Evolutionary conservation across 2,888 invertebrate genomes (phyloP).

Genomic region (Lumbricus terrestris): DNA sequence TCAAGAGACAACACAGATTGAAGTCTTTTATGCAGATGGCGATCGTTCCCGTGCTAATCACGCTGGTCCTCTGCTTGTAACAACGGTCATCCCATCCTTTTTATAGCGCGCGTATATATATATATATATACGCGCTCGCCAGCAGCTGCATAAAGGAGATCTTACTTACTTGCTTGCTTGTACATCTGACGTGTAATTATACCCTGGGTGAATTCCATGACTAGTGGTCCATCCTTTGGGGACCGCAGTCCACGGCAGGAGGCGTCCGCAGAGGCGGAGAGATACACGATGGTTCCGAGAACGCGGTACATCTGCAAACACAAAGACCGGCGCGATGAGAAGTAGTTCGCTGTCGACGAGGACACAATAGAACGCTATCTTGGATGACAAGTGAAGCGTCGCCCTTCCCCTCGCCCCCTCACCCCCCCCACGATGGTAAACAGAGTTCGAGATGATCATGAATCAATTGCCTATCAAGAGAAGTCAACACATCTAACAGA

Average conservation of each 20-base stretch:
- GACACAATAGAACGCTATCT: not conserved
- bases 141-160: not conserved
- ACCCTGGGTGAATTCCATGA: constrained; percentile 81
- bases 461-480: not conserved
- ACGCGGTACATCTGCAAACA: constrained; percentile 52
- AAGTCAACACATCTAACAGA: not conserved
- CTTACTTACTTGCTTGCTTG: not conserved
- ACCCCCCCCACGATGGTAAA: too few species aligned
- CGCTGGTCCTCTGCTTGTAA: not conserved
- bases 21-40: not conserved
- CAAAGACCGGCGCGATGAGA: not conserved
- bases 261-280: constrained; percentile 59
- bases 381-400: not conserved
- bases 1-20: not conserved
- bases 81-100: not conserved
- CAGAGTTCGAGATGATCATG: not conserved
- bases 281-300: constrained; percentile 53
- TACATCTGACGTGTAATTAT: constrained; percentile 5
- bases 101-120: not conserved
- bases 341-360: not conserved
- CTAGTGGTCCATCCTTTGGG: constrained; percentile 80
- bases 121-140: too few species aligned
- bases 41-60: not conserved
- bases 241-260: constrained; percentile 67
- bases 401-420: too few species aligned